These are phyloP conservation scores for Chlorops oryzae DNA, from an alignment of 1,140 invertebrate species.

Conservation along the genomic window DNA sequence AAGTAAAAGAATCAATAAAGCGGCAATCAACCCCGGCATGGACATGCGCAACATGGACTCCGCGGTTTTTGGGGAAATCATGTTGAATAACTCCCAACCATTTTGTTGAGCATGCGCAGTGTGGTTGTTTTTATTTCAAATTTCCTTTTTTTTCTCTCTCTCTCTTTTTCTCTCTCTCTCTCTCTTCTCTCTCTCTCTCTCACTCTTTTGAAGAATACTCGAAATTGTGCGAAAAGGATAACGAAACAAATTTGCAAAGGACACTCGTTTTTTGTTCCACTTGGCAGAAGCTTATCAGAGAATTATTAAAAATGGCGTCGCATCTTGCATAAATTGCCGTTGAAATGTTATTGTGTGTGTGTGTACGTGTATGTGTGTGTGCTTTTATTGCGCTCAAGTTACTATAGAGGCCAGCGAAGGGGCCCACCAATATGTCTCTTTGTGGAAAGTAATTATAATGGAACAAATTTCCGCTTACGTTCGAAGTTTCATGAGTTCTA, in stretches of 20 bases:
- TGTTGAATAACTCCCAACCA: too few species aligned
- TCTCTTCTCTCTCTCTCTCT: not conserved
- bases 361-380: constrained; percentile 1
- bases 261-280: not conserved
- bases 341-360: not conserved
- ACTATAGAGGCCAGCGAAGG: not conserved
- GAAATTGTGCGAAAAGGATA: not conserved
- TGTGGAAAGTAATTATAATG: constrained; percentile 50
- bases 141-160: too few species aligned
- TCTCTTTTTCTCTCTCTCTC: too few species aligned
- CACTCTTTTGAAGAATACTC: not conserved
- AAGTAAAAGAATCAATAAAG: too few species aligned
- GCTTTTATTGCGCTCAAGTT: constrained; percentile 2
- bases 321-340: not conserved
- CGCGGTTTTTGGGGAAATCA: too few species aligned
- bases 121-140: too few species aligned
- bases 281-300: not conserved
- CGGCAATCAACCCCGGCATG: too few species aligned
- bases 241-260: not conserved
- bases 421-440: constrained; percentile 47
- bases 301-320: constrained; percentile 38
- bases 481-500: too few species aligned
- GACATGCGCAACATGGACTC: too few species aligned
- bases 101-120: too few species aligned
- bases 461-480: constrained; percentile 49